Evolutionary conservation across 2,888 invertebrate species (phyloP), one percentile per base, ranked within the genome.

Genomic region (Arge pagana): DNA sequence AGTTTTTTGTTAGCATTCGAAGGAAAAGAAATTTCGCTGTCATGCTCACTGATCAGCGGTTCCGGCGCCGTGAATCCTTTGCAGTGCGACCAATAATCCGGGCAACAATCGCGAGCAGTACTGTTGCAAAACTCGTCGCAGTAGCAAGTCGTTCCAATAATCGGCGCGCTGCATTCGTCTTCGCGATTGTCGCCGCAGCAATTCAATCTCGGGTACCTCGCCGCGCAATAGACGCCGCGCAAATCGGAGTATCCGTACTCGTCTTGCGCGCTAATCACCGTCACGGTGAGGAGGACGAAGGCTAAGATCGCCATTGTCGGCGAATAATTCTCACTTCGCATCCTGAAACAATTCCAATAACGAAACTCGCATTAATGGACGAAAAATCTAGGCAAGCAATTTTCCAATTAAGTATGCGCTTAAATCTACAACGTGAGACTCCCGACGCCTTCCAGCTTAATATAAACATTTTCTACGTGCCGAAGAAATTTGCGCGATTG

Each of bases 61-160:
- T n/a, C n/a, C n/a, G 67, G 60, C 2, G 62, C 45, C 4, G 54
- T 48, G 11, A 72, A 60, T 6, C 85, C 84, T 59, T 78, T 79
- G 68, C 96, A 97, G 56, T 85, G 84, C 1, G 83, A 80, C 73
- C 83, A 84, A 74, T 88, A 97, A 77, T 97, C 97, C 0, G 96
- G 96, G 68, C 96, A 97, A 73, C 96, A 97, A 74, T 96, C 96
- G 61, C 87, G 86, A 28, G 82, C 81, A 0, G 83, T 83, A 24
- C 89, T 79, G 71, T 91, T 88, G 78, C 96, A 96, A 78, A 96
- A 96, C 60, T 89, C 83, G 76, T 97, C 97, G 76, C 97, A 97
- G 77, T 97, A 97, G 77, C 97, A 97, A 10, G 89, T 75, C 0
- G 94, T 93, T 55, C 85, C 83, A 53, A 89, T 77, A 66, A 96